Evolutionary conservation across 1,140 invertebrate genomes (phyloP), one percentile per base, ranked within the genome.

Genomic region (Hylaeus volcanicus): DNA sequence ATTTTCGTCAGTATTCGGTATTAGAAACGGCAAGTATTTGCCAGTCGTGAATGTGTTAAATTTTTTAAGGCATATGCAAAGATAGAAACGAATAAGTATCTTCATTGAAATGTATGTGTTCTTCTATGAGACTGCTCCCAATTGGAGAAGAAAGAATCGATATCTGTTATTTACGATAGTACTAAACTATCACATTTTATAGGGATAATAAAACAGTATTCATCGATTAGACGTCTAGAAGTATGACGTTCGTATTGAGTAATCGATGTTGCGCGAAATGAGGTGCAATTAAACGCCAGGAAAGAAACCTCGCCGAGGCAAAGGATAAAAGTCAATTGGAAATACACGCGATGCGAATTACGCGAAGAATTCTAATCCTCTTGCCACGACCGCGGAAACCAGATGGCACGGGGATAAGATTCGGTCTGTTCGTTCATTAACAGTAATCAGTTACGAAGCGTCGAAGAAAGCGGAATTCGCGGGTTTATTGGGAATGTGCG

Each of bases 361-460:
- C 69, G 56, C 37, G 41, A 70, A 56, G 55, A 80, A 80, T 82
- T 75, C 55, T 82, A 83, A 79, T 72, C 64, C 48, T 43, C 15
- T 61, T 75, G 61, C 14, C 11, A 60, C 11, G 61, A 68, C 73
- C 63, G 12, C 55, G 45, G 64, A 82, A 82, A 79, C 48, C 1
- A 75, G 45, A 80, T 69, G 55, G 11, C 5, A 66, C 37, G 41
- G 55, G 60, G 60, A 84, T 83, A 83, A 79, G 37, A 75, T 82
- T 55, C 61, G 66, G 66, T 83, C 55, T 51, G 39, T 11, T 80
- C n/a, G 63, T 72, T 80, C 43, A 11, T 80, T 80, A 63, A 12
- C 43, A 81, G 26, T 61, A 41, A 74, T 85, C 69, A 11, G 60
- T 55, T 75, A 77, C 58, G 15, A 55, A 14, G n/a, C 58, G 48